Evolutionary conservation across 2,113 vertebrate species (phyloP), one percentile per base, ranked within the genome.

Genomic region (Podilymbus podiceps): DNA sequence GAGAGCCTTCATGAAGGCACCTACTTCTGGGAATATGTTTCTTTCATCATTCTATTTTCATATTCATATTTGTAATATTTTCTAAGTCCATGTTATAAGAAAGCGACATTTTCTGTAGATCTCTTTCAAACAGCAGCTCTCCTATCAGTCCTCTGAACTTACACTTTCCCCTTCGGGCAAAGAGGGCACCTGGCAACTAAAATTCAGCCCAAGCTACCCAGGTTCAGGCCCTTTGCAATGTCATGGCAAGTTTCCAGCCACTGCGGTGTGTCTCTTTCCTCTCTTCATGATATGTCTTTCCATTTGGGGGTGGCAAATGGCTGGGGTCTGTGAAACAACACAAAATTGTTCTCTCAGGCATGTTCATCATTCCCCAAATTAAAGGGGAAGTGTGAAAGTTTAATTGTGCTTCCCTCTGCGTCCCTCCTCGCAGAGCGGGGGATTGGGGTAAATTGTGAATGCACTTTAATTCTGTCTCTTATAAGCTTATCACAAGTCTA

Each of bases 401-500:
- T 96, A 96, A 92, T 93, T 97, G 92, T 75, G 91, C 94, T 89
- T 94, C 95, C 96, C 74, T 89, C 96, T 60, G 80, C 0, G 15
- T 92, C 80, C 79, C 77, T 83, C 66, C 71, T 93, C 0, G 0
- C 4, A 6, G 81, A 71, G 66, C 22, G 4, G 67, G 89, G 82
- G 90, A 91, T 95, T 55, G 92, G 91, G 89, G 85, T 95, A 96
- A 96, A 96, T 94, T 84, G 89, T 85, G 94, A 96, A 92, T 92
- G 69, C 50, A 31, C 89, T 96, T 97, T 85, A 96, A 93, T 96
- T 96, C 91, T 93, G 64, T 80, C 84, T 80, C 84, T 94, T 86
- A 46, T 18, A 86, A 95, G 91, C 96, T 96, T 96, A 95, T 93
- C 94, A 89, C 64, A 86, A 94, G 82, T 71, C 96, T 96, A 56